Evolutionary conservation across 2,888 invertebrate genomes (phyloP).

Genomic region (Branchinecta sandiegonensis): DNA sequence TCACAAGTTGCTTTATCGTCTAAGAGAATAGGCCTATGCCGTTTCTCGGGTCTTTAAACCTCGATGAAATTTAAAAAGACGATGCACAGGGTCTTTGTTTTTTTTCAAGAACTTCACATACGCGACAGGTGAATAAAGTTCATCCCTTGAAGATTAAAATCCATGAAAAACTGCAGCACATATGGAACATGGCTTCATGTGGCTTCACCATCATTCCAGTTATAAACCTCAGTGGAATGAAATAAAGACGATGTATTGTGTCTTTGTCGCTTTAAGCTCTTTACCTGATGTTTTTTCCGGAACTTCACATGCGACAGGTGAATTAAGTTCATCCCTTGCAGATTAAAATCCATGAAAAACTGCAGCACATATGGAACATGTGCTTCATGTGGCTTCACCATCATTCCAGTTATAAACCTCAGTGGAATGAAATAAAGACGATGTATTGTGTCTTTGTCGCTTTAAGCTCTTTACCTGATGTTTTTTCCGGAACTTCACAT

Average conservation of each 20-base stretch:
- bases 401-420: too few species aligned
- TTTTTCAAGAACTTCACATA: constrained; percentile 44
- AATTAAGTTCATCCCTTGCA: constrained; percentile 92
- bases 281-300: constrained; percentile 34
- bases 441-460: too few species aligned
- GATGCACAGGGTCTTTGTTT: too few species aligned
- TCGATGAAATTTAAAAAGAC: too few species aligned
- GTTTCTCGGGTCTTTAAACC: too few species aligned
- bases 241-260: too few species aligned
- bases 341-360: constrained; percentile 93
- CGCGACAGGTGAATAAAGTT: constrained; percentile 58
- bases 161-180: constrained; percentile 86
- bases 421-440: too few species aligned
- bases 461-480: background rate
- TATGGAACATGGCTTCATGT: constrained; percentile 88
- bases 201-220: constrained; percentile 56
- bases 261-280: too few species aligned
- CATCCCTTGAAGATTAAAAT: constrained; percentile 96
- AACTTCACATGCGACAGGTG: constrained; percentile 50
- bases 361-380: constrained; percentile 83
- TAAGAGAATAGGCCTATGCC: too few species aligned
- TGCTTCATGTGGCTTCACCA: constrained; percentile 84
- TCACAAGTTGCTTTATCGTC: too few species aligned
- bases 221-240: too few species aligned
- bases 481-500: constrained; percentile 44